phyloP scores from a whole-genome alignment of 2,113 vertebrate genomes.

The Alectura lathami region DNA sequence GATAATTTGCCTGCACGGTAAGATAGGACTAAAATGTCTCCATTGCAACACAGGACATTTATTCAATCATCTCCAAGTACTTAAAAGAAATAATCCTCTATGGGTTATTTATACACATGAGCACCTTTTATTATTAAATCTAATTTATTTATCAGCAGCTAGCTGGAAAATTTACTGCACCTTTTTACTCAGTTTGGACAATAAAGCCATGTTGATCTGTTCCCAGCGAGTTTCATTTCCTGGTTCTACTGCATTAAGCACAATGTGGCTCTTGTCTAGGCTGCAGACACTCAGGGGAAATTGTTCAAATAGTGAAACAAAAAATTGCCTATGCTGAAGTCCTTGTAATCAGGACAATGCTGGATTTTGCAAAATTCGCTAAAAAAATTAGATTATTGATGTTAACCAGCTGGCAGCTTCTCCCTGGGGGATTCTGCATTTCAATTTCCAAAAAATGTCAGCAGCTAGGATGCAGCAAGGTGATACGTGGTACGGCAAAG shows the following conservation, averaged over 20 bases:
- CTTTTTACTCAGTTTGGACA: slow-evolving; percentile 47
- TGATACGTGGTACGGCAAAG: not conserved
- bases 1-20: not conserved
- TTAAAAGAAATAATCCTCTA: not conserved
- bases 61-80: not conserved
- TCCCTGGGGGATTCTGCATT: not conserved
- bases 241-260: slow-evolving; percentile 59
- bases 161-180: slow-evolving; percentile 30
- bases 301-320: slow-evolving; percentile 9
- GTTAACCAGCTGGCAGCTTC: slow-evolving; percentile 4
- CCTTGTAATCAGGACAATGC: not conserved
- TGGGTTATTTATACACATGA: not conserved
- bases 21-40: not conserved
- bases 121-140: slow-evolving; percentile 35
- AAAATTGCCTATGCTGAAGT: not conserved
- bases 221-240: slow-evolving; percentile 37
- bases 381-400: slow-evolving; percentile 13
- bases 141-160: slow-evolving; percentile 35
- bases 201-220: slow-evolving; percentile 10
- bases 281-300: slow-evolving; percentile 41
- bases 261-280: slow-evolving; percentile 34
- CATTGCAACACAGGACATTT: not conserved
- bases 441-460: not conserved
- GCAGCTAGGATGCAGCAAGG: not conserved
- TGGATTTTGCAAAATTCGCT: slow-evolving; percentile 20